Evolutionary conservation across 2,888 invertebrate genomes (phyloP).

Genomic region (Lymantria dispar): DNA sequence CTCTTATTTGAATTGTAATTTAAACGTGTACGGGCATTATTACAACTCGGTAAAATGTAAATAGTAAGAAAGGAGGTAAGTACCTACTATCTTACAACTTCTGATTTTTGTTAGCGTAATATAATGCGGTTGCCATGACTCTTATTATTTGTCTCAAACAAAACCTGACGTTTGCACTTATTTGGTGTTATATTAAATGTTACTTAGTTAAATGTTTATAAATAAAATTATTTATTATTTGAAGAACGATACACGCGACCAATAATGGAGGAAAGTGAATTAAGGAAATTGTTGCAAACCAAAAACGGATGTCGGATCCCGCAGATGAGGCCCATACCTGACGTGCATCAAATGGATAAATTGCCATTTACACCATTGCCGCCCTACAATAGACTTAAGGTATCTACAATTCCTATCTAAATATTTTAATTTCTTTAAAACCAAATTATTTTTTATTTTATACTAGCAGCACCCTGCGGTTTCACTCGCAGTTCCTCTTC

Average conservation of each 20-base stretch:
- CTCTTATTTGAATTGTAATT: too few relatives aligned
- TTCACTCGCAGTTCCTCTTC: too few relatives aligned
- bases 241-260: background rate
- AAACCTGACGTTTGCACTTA: background rate
- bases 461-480: too few relatives aligned
- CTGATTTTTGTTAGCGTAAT: background rate
- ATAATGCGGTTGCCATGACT: constrained; percentile 18
- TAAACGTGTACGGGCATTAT: too few relatives aligned
- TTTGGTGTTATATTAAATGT: too few relatives aligned
- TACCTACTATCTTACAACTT: too few relatives aligned
- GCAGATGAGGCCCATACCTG: constrained; percentile 63
- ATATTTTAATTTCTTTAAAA: too few relatives aligned
- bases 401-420: constrained; percentile 23
- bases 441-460: too few relatives aligned
- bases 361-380: constrained; percentile 66
- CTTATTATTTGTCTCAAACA: constrained; percentile 1
- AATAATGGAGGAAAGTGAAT: constrained; percentile 67
- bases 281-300: constrained; percentile 66
- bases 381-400: constrained; percentile 71
- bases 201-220: background rate
- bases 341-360: constrained; percentile 60
- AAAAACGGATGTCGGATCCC: constrained; percentile 74
- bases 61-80: too few relatives aligned
- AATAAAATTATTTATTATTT: constrained; percentile 12
- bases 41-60: too few relatives aligned